Conservation (phyloP, 2,797 vertebrate species). For the Rachycentron canadum region DNA sequence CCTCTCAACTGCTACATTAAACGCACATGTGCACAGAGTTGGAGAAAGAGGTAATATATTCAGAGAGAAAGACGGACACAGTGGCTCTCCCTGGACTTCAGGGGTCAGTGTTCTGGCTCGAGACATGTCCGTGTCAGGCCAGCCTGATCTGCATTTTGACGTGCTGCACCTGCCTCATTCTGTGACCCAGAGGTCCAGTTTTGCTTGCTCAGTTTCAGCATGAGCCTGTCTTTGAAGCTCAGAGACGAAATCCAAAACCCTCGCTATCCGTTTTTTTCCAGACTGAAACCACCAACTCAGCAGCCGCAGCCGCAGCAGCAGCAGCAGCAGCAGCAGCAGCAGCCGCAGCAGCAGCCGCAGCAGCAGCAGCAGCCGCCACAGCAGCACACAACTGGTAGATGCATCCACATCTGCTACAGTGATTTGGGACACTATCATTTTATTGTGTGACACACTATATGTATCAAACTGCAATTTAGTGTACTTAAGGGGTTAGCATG, state of each 20-base stretch:
- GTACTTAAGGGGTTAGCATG: constrained; percentile 74
- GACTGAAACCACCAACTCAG: constrained; percentile 70
- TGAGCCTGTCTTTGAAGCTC: constrained; percentile 73
- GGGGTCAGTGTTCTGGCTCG: constrained; percentile 51
- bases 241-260: constrained; percentile 65
- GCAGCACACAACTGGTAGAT: constrained; percentile 68
- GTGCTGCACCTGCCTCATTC: constrained; percentile 76
- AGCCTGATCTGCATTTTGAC: constrained; percentile 34
- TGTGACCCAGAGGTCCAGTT: constrained; percentile 65
- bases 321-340: constrained; percentile 53
- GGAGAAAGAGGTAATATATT: background rate
- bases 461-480: constrained; percentile 79
- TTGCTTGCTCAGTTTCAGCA: constrained; percentile 57
- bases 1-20: constrained; percentile 46
- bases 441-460: constrained; percentile 81
- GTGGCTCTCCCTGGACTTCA: constrained; percentile 26
- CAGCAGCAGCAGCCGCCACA: constrained; percentile 57
- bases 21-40: constrained; percentile 38
- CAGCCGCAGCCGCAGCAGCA: constrained; percentile 54
- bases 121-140: constrained; percentile 62
- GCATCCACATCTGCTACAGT: constrained; percentile 78
- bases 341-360: too few species aligned
- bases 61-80: constrained; percentile 21
- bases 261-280: constrained; percentile 78
- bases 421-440: constrained; percentile 76